A percentile compares a stretch with the other conserved stretches of the same genome.
Evolutionary conservation across 1,140 invertebrate species (phyloP).

Genomic region (Lineus longissimus): DNA sequence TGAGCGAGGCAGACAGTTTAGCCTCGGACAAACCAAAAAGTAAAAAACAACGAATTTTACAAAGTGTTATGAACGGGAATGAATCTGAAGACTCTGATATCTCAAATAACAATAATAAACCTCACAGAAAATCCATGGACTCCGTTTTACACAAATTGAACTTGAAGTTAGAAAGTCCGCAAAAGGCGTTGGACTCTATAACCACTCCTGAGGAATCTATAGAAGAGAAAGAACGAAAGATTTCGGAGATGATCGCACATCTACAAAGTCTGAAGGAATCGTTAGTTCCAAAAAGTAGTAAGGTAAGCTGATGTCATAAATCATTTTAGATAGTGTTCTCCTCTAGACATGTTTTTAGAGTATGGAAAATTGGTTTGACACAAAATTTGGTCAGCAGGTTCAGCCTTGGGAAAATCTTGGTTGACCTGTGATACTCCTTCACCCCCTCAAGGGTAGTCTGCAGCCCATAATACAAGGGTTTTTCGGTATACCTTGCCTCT

Average conservation of each 20-base stretch:
- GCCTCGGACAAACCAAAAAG: slow-evolving; percentile 34
- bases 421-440: too few species aligned
- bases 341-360: too few species aligned
- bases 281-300: slow-evolving; percentile 63
- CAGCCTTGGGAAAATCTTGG: too few species aligned
- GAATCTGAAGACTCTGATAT: slow-evolving; percentile 58
- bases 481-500: too few species aligned
- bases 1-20: background rate
- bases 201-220: background rate
- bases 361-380: too few species aligned
- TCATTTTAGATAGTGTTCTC: too few species aligned
- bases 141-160: background rate
- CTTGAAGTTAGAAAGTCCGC: background rate
- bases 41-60: slow-evolving; percentile 39
- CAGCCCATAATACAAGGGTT: too few species aligned
- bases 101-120: slow-evolving; percentile 35
- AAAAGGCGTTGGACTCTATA: background rate
- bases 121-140: slow-evolving; percentile 65
- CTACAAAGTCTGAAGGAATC: slow-evolving; percentile 76
- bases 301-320: slow-evolving; percentile 24
- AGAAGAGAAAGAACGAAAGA: slow-evolving; percentile 61
- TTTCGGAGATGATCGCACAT: slow-evolving; percentile 78
- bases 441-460: too few species aligned
- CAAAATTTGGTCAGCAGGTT: too few species aligned
- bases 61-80: slow-evolving; percentile 31